Conservation (phyloP, 2,797 vertebrate genomes). For the Gallinago nigripennis region DNA sequence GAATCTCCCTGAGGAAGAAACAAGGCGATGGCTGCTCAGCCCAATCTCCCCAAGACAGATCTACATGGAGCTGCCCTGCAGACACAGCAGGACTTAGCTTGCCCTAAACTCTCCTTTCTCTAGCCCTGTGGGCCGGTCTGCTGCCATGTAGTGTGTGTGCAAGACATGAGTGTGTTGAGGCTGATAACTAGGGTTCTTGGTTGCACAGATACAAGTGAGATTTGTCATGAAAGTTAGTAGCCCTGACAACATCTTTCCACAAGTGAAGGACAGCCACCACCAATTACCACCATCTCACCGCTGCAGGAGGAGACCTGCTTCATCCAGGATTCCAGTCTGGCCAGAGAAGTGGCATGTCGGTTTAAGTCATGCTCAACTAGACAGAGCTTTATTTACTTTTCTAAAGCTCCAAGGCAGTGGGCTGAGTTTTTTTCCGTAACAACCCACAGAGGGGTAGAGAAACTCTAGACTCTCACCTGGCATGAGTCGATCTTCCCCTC, state of each 20-base stretch:
- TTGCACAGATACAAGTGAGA: not conserved
- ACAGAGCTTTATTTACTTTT: not conserved
- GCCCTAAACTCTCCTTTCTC: not conserved
- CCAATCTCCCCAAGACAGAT: not conserved
- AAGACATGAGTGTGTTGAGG: not conserved
- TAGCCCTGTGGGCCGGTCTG: not conserved
- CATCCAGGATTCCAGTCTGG: not conserved
- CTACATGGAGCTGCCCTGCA: not conserved
- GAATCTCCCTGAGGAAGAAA: conserved; percentile 87
- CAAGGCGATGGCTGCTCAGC: not conserved
- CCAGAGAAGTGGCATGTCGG: not conserved
- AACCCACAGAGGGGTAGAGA: not conserved
- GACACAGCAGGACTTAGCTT: not conserved
- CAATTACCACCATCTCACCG: not conserved
- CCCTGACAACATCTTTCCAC: not conserved
- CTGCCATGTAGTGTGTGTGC: not conserved
- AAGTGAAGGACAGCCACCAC: not conserved
- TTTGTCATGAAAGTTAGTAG: not conserved
- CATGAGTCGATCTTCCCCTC: conserved; percentile 92
- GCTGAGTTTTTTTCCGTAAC: not conserved
- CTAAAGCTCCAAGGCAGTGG: not conserved
- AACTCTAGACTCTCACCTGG: conserved; percentile 80
- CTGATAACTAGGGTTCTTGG: not conserved
- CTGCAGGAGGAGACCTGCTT: not conserved
- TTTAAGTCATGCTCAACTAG: not conserved